Base-by-base conservation (phyloP, 2,797 vertebrate genomes). In the Danio jaintianensis region DNA sequence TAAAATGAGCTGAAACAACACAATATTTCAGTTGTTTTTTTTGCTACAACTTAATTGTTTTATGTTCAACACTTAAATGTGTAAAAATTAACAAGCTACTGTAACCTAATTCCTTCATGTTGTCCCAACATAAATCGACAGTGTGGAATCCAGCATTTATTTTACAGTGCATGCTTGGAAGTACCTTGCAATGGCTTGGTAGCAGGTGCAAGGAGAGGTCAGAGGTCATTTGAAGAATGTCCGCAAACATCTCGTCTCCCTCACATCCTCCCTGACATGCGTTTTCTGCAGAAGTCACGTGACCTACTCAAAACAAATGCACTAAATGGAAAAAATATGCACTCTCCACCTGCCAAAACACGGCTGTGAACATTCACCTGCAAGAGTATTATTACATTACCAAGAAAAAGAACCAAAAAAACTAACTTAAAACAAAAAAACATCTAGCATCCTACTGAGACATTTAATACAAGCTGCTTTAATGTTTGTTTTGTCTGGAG, bases 271-370 rank as follows among this genome's bases (percentile, higher is more conserved):
- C 55, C 48, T 1, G 18, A 42, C 29, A 13, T 75, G 12, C 11
- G 11, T 40, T 70, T 11, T 53, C 16, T 29, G 42, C 58, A 40
- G 18, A 15, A 15, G 86, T 89, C 85, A 84, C 85, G 66, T 62
- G 75, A 77, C 88, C 86, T 78, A 79, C 64, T 86, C 85, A 84
- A 90, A 91, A 91, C 75, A 89, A 86, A 62, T 76, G 79, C 72
- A 63, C 86, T 15, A 15, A 58, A 18, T 47, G 53, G 69, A 29
- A 79, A 86, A 90, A 86, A 89, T 83, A 85, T 48, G 74, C 36
- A 87, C 64, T 86, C 83, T 80, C 85, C 81, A 86, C 40, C 64
- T 61, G 43, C 18, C 69, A 52, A 15, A 48, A 52, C 43, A 66
- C 36, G 40, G 18, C 22, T 16, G 56, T 13, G 68, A 50, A 81